These are phyloP conservation scores for Epinotia bilunana DNA, from an alignment of 2,888 invertebrate genomes.

Conservation along the genomic window DNA sequence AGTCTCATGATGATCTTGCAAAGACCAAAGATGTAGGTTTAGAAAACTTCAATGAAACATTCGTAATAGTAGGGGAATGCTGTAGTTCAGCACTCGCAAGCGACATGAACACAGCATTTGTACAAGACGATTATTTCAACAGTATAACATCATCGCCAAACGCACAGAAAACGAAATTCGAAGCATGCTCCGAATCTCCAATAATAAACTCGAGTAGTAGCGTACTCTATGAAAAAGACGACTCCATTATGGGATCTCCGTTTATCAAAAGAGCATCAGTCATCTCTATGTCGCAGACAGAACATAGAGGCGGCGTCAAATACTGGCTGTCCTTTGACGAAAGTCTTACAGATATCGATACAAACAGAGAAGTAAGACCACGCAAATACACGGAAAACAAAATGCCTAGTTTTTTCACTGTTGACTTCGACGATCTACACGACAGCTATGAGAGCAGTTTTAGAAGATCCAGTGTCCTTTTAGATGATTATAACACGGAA, in stretches of 20 bases:
- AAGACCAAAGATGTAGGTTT: background rate
- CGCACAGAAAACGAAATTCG: constrained; percentile 55
- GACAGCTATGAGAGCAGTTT: constrained; percentile 34
- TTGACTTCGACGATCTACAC: constrained; percentile 51
- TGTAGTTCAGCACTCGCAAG: constrained; percentile 51
- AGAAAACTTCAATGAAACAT: constrained; percentile 26
- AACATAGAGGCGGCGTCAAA: constrained; percentile 72
- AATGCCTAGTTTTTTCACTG: constrained; percentile 67
- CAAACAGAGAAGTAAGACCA: constrained; percentile 27
- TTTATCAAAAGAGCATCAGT: constrained; percentile 67
- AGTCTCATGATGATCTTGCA: background rate
- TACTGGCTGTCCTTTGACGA: constrained; percentile 80
- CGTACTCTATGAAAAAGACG: constrained; percentile 62
- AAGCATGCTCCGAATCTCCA: constrained; percentile 65
- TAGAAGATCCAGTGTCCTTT: constrained; percentile 47
- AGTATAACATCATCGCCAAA: constrained; percentile 64
- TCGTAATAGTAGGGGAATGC: constrained; percentile 25
- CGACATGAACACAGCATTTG: constrained; percentile 72
- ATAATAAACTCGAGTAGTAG: constrained; percentile 54
- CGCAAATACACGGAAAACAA: constrained; percentile 57
- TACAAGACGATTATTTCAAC: constrained; percentile 55
- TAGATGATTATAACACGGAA: constrained; percentile 49
- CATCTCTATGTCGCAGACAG: constrained; percentile 74
- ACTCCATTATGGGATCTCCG: constrained; percentile 65
- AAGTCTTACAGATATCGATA: constrained; percentile 49